These are phyloP conservation scores for Ictalurus punctatus DNA, from an alignment of 2,113 vertebrate genomes.

Conservation along the genomic window DNA sequence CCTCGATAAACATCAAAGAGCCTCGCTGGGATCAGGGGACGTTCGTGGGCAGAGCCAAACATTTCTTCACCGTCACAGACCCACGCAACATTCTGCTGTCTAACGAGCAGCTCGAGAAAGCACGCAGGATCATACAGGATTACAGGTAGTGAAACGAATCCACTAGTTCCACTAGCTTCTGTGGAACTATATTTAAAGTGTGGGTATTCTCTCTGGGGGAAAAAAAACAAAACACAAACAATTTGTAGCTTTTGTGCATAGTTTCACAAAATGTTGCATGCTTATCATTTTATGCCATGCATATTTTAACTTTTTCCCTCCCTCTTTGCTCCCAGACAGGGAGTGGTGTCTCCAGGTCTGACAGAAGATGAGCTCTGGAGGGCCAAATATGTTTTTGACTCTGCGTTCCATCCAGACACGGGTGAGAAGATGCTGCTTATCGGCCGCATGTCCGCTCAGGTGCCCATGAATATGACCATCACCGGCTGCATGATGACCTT, in stretches of 20 bases:
- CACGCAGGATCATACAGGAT: slow-evolving; percentile 83
- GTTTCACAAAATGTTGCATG: background rate
- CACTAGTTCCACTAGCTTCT: background rate
- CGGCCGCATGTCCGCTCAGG: slow-evolving; percentile 96
- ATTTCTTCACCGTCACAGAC: slow-evolving; percentile 98
- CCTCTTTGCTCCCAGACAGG: slow-evolving; percentile 74
- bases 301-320: background rate
- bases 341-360: slow-evolving; percentile 82
- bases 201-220: background rate
- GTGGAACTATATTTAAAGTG: background rate
- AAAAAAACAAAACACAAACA: background rate
- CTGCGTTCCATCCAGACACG: slow-evolving; percentile 96
- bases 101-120: slow-evolving; percentile 81
- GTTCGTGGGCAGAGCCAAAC: slow-evolving; percentile 87
- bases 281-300: background rate
- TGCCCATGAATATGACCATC: slow-evolving; percentile 99
- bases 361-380: slow-evolving; percentile 94
- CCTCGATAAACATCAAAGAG: slow-evolving; percentile 92
- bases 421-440: slow-evolving; percentile 98
- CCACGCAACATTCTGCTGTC: slow-evolving; percentile 91
- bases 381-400: slow-evolving; percentile 95
- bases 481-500: slow-evolving; percentile 99
- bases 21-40: slow-evolving; percentile 97
- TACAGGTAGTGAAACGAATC: slow-evolving; percentile 79
- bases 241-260: background rate